phyloP scores from a whole-genome alignment of 2,113 vertebrate species.

The Spermophilus dauricus region DNA sequence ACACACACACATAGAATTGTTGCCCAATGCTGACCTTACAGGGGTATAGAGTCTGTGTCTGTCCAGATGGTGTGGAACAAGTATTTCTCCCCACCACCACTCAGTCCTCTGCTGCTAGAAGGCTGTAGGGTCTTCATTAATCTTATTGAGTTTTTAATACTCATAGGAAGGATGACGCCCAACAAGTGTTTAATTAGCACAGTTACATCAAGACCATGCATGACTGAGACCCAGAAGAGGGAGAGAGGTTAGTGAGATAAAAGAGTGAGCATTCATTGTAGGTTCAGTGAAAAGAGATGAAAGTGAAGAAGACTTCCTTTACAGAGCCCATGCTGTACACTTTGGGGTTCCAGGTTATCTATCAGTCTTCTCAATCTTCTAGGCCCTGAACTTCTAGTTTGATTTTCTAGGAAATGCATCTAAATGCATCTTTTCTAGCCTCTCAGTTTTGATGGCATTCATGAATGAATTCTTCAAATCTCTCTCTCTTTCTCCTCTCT shows the following conservation, averaged over 20 bases:
- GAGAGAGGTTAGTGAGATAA: neutral
- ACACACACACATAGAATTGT: neutral
- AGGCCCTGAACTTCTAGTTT: neutral
- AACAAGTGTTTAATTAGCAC: neutral
- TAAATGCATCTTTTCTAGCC: neutral
- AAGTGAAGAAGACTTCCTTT: neutral
- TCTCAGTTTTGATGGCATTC: neutral
- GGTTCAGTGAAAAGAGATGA: neutral
- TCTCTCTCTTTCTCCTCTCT: too few species aligned
- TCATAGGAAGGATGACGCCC: neutral
- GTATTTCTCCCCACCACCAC: neutral
- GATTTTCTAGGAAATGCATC: neutral
- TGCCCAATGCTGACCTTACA: neutral
- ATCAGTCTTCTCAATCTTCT: neutral
- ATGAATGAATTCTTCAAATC: neutral
- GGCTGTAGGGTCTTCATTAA: neutral
- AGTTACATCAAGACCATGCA: neutral
- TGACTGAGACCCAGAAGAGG: neutral
- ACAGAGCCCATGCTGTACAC: rapidly evolving
- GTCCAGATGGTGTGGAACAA: neutral
- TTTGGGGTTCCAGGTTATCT: neutral
- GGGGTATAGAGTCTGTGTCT: neutral
- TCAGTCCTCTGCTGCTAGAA: neutral
- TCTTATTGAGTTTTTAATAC: neutral
- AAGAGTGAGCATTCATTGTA: neutral